Conservation (phyloP, 2,888 invertebrate species). For the Pardosa pseudoannulata region DNA sequence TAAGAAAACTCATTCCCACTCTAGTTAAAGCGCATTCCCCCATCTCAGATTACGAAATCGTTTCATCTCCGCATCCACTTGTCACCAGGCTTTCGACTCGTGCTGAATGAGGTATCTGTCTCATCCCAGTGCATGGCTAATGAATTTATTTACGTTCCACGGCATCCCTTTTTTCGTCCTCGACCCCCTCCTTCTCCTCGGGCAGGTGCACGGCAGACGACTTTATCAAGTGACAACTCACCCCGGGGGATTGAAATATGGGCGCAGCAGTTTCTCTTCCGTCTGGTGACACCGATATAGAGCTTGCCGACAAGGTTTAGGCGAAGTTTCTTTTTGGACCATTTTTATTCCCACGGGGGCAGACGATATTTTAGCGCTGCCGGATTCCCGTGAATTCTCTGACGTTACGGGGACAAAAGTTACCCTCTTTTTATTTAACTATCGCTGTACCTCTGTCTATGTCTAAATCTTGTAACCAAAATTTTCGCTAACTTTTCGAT, state of each 20-base stretch:
- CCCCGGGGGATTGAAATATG: slow-evolving; percentile 22
- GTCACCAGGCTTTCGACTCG: too few relatives aligned
- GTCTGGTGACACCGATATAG: background rate
- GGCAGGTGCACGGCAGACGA: slow-evolving; percentile 58
- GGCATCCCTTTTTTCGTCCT: slow-evolving; percentile 49
- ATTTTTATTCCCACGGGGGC: slow-evolving; percentile 30
- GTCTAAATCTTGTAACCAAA: too few relatives aligned
- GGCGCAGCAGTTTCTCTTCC: slow-evolving; percentile 26
- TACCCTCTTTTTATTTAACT: too few relatives aligned
- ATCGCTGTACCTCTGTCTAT: too few relatives aligned
- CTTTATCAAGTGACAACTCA: slow-evolving; percentile 62
- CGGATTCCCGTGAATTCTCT: background rate
- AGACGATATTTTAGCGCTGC: background rate
- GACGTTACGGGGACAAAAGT: too few relatives aligned
- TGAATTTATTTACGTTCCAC: slow-evolving; percentile 62
- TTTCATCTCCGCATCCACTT: too few relatives aligned
- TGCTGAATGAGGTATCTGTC: too few relatives aligned
- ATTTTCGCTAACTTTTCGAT: too few relatives aligned
- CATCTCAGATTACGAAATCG: too few relatives aligned
- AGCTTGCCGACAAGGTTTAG: background rate
- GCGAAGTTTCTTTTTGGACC: background rate
- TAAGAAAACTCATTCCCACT: too few relatives aligned
- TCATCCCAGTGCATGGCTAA: slow-evolving; percentile 66
- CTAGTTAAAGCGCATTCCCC: too few relatives aligned
- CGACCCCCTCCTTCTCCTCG: slow-evolving; percentile 9